Evolutionary conservation across 2,113 vertebrate genomes (phyloP).

Genomic region (Rhagologus leucostigma): DNA sequence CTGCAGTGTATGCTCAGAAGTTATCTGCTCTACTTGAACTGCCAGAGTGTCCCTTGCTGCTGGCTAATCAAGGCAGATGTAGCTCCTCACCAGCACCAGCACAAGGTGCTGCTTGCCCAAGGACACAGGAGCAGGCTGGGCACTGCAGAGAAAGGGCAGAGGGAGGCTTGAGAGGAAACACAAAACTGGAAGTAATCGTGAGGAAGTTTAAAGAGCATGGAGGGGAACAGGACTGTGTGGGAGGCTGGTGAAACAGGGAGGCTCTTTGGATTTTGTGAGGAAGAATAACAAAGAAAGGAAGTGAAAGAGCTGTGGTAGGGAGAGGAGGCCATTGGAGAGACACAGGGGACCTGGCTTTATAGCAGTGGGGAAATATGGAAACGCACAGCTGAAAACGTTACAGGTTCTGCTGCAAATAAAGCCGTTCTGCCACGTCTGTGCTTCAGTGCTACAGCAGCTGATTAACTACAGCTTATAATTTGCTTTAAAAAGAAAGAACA

Average conservation of each 20-base stretch:
- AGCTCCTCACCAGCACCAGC: not conserved
- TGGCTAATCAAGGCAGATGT: accelerated
- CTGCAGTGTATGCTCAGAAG: not conserved
- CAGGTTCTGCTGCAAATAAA: not conserved
- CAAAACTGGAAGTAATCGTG: not conserved
- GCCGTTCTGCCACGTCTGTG: accelerated
- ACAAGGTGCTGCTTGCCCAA: not conserved
- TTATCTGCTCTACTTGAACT: not conserved
- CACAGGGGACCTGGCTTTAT: not conserved
- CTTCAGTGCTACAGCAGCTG: not conserved
- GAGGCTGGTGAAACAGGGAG: not conserved
- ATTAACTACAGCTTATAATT: not conserved
- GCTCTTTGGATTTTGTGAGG: conserved; percentile 18
- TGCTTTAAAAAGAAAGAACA: not conserved
- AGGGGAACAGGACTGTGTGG: not conserved
- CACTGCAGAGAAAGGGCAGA: not conserved
- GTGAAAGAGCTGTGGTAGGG: not conserved
- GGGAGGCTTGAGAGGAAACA: not conserved
- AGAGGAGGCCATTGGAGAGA: not conserved
- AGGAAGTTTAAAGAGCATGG: not conserved
- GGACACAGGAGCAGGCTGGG: not conserved
- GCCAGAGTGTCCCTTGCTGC: not conserved
- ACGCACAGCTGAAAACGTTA: not conserved
- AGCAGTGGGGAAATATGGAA: not conserved
- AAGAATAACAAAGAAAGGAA: conserved; percentile 28